phyloP scores from a whole-genome alignment of 2,113 vertebrate species.

The Hystrix cristata region DNA sequence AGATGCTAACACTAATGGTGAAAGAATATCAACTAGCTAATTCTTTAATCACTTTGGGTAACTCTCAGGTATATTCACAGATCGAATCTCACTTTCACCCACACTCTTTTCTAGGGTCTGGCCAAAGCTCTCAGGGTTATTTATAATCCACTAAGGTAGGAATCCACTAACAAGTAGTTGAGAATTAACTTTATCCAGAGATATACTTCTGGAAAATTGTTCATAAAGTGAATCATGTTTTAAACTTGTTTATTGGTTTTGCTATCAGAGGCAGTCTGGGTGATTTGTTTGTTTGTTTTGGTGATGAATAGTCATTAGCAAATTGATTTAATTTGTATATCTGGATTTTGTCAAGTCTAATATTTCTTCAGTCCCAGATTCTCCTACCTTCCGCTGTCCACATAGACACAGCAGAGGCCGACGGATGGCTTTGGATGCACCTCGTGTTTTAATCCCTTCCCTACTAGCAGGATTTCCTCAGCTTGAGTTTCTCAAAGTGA shows the following conservation, averaged over 20 bases:
- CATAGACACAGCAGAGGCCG: neutral
- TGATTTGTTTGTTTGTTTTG: constrained; percentile 28
- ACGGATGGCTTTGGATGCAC: neutral
- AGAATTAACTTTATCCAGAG: constrained; percentile 58
- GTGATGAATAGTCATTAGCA: constrained; percentile 46
- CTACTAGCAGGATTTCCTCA: constrained; percentile 32
- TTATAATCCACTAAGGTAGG: constrained; percentile 70
- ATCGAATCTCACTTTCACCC: constrained; percentile 61
- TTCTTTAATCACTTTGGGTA: constrained; percentile 26
- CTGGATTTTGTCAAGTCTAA: neutral
- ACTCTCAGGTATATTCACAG: constrained; percentile 44
- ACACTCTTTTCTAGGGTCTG: constrained; percentile 42
- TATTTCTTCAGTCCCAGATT: constrained; percentile 37
- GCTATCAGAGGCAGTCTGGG: constrained; percentile 1
- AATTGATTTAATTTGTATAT: constrained; percentile 57
- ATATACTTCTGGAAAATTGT: constrained; percentile 52
- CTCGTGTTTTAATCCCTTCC: neutral
- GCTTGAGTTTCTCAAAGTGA: constrained; percentile 38
- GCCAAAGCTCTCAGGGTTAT: constrained; percentile 68
- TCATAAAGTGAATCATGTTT: constrained; percentile 53
- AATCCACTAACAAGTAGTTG: constrained; percentile 63
- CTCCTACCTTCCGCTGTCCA: neutral
- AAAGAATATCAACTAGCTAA: constrained; percentile 52
- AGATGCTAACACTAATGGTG: constrained; percentile 50
- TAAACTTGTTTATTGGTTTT: constrained; percentile 61